phyloP scores from a whole-genome alignment of 2,888 invertebrate species.

The Ophioninae sp. region DNA sequence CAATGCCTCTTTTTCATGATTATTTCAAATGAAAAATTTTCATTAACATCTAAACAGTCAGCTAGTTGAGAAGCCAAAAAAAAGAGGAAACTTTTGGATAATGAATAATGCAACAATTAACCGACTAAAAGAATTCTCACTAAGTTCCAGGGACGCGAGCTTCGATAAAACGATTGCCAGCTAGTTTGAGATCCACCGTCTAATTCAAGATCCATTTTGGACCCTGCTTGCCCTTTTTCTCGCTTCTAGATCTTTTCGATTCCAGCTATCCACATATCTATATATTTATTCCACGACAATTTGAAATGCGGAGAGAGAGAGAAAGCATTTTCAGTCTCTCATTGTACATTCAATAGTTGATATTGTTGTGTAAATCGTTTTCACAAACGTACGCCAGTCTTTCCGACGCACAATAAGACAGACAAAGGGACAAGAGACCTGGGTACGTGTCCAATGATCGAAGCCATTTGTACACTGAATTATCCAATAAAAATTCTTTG shows the following conservation, averaged over 20 bases:
- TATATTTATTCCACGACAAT: slow-evolving; percentile 15
- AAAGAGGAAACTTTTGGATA: too few species aligned
- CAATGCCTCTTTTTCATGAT: too few species aligned
- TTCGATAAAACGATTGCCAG: slow-evolving; percentile 12
- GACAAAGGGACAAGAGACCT: slow-evolving; percentile 4
- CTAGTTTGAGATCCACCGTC: background rate
- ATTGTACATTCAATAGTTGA: background rate
- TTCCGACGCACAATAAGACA: slow-evolving; percentile 10
- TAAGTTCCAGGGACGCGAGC: background rate
- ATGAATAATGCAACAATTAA: background rate
- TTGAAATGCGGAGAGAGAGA: slow-evolving; percentile 44
- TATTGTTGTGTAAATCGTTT: slow-evolving; percentile 60
- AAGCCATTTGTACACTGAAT: background rate
- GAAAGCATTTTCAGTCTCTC: slow-evolving; percentile 7
- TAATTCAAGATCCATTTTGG: background rate
- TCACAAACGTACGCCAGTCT: slow-evolving; percentile 51
- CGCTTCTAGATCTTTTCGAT: background rate
- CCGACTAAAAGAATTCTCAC: background rate
- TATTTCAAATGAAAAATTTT: too few species aligned
- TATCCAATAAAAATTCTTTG: background rate
- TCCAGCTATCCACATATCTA: background rate
- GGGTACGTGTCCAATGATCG: background rate
- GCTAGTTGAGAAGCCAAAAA: too few species aligned
- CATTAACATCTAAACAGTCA: too few species aligned
- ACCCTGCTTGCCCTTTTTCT: slow-evolving; percentile 4